phyloP scores from a whole-genome alignment of 2,113 vertebrate genomes.

The Psittacara wagleri region DNA sequence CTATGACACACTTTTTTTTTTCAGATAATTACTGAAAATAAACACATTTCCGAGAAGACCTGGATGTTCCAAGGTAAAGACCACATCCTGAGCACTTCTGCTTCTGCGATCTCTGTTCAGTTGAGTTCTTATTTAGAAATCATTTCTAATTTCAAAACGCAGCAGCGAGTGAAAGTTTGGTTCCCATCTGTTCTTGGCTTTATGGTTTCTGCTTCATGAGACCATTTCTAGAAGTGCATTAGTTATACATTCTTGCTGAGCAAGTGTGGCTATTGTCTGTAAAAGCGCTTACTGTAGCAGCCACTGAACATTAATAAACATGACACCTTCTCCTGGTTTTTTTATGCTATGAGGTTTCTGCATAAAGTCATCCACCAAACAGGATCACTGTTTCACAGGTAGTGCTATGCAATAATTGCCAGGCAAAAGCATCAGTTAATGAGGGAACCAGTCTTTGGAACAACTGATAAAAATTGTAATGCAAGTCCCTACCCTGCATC shows the following conservation, averaged over 20 bases:
- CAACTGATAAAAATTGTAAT: neutral
- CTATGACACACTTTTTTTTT: neutral
- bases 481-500: neutral
- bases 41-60: neutral
- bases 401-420: neutral
- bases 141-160: neutral
- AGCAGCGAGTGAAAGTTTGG: neutral
- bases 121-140: neutral
- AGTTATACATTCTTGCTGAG: slow-evolving; percentile 9
- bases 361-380: neutral
- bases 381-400: neutral
- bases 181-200: slow-evolving; percentile 43
- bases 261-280: neutral
- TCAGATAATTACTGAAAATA: neutral
- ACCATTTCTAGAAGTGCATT: neutral
- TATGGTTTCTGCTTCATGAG: slow-evolving; percentile 28
- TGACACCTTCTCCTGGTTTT: neutral
- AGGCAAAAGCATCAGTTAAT: neutral
- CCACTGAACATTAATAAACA: neutral
- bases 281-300: neutral
- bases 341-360: neutral
- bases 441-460: neutral
- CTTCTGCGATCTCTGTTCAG: neutral
- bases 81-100: neutral
- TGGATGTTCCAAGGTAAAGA: neutral